Conservation (phyloP, 1,140 invertebrate genomes). For the Delia radicum region DNA sequence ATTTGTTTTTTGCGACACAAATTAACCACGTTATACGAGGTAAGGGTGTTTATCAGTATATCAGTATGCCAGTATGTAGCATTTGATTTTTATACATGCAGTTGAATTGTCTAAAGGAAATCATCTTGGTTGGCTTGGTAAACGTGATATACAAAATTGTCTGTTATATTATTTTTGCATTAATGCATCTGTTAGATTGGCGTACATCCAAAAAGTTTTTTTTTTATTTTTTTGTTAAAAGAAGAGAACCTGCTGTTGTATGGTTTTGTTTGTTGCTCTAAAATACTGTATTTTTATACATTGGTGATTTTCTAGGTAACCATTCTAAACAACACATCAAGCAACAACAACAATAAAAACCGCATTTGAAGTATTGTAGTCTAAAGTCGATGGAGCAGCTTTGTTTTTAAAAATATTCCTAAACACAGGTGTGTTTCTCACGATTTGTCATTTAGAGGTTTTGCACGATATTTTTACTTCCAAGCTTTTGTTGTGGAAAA, state of each 20-base stretch:
- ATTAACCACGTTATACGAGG: too few relatives aligned
- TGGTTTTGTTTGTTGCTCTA: background rate
- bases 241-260: background rate
- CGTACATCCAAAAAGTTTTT: slow-evolving; percentile 10
- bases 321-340: background rate
- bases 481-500: background rate
- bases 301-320: background rate
- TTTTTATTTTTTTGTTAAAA: background rate
- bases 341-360: background rate
- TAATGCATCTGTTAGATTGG: slow-evolving; percentile 21
- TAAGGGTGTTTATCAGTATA: too few relatives aligned
- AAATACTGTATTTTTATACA: background rate
- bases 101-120: slow-evolving; percentile 2
- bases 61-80: background rate
- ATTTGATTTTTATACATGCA: background rate
- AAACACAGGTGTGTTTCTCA: slow-evolving; percentile 22
- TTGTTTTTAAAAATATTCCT: background rate
- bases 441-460: slow-evolving; percentile 22
- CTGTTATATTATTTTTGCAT: slow-evolving; percentile 6
- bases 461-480: slow-evolving; percentile 1
- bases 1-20: too few relatives aligned
- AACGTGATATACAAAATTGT: background rate
- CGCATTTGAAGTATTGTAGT: background rate
- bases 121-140: slow-evolving; percentile 3
- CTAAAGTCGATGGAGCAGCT: background rate